Base-by-base conservation (phyloP, 2,888 invertebrate genomes). In the Cerastis rubricosa region DNA sequence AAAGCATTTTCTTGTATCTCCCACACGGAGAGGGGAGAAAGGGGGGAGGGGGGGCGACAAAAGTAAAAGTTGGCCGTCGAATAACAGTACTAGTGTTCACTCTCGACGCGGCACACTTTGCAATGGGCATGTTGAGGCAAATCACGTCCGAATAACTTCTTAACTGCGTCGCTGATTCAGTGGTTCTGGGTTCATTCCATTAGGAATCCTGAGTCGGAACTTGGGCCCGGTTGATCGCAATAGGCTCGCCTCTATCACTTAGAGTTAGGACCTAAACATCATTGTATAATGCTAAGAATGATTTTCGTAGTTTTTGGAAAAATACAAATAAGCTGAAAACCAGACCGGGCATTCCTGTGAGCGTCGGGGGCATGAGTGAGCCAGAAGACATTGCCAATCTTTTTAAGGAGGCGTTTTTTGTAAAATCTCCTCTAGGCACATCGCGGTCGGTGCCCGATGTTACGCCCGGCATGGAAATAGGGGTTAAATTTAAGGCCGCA, bases 11-110 rank as follows among this genome's bases (percentile, higher is more conserved):
- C 81, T 81, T 81, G 80, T 80, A 76, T 57, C 76, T 70, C 66
- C 63, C 63, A 59, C 71, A 49, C 69, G 25, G n/a, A 14, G n/a
- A 35, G 63, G 70, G 57, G 43, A 51, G 68, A n/a, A 0, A 19
- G 8, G 61, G 49, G 12, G 8, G 45, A 22, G 72, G 65, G 83
- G 83, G 82, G 78, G 77, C 77, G 68, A 84, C 89, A 92, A 95
- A 96, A 96, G 96, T 96, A 96, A 96, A 96, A 96, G 96, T 96
- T 91, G 87, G 89, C 87, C 90, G 91, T 84, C 88, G 88, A 83
- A 87, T 95, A 95, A 95, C 96, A 91, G 96, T 95, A 94, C 93
- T 92, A 89, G 90, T 91, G 92, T 95, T 95, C 95, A 94, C 96
- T 96, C 96, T 95, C 95, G 89, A 89, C 88, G 89, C 82, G 92